Evolutionary conservation across 2,113 vertebrate species (phyloP), one percentile per base, ranked within the genome.

Genomic region (Neodontobutis hainanensis): DNA sequence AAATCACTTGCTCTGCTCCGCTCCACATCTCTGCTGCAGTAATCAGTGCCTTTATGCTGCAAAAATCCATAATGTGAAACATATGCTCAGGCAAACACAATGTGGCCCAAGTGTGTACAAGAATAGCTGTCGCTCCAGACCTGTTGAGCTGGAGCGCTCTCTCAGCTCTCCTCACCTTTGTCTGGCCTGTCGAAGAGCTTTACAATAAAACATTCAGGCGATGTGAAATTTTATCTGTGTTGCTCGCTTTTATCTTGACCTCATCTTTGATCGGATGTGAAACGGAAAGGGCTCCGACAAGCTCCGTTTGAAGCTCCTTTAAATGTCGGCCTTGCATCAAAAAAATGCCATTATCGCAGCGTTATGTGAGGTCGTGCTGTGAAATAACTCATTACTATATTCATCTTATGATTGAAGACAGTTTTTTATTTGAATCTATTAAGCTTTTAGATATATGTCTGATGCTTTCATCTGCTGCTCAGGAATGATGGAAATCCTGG

Each of bases 1-100:
- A 61, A 84, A 84, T 87, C 81, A 84, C 78, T 65, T 65, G 70
- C 66, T 42, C 47, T 1, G 64, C 46, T 78, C 42, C 40, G 85
- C 85, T 86, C 69, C 80, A 76, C 59, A 49, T 59, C 35, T 79
- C 77, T 75, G 83, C 68, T 74, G 77, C 1, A 64, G 84, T 80
- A 80, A 83, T 87, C 88, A 85, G 62, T 47, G 11, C 63, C 47
- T 65, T 15, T 76, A 59, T 19, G 38, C 68, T 11, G 36, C 1
- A 35, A 32, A 48, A 47, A 36, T 43, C 43, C 19, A 5, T 80
- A 83, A 90, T 63, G 66, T 32, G 45, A 74, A 87, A 84, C 86
- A 88, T n/a, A 77, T 85, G 85, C 38, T 10, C 2, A 0, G 7
- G 62, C 61, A 38, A 50, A 58, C 38, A 57, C 61, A 38, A 65